These are phyloP conservation scores for Drosophila pruinosa DNA, from an alignment of 1,140 invertebrate species.

Conservation along the genomic window DNA sequence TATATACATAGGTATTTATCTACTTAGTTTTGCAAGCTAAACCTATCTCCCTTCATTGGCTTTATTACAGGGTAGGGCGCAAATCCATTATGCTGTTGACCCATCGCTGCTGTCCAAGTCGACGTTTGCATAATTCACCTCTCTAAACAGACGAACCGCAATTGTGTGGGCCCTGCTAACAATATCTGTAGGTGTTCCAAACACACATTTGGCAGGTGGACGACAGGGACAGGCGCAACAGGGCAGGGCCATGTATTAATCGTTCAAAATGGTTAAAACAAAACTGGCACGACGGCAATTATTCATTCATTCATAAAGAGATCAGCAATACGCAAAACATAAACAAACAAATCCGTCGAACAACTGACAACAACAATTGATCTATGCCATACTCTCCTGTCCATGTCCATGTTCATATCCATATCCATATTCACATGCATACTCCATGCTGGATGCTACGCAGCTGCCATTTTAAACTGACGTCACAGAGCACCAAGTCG, in stretches of 20 bases:
- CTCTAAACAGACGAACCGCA: conserved; percentile 2
- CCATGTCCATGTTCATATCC: conserved; percentile 11
- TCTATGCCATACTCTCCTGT: conserved; percentile 48
- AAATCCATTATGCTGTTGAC: conserved; percentile 23
- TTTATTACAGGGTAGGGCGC: background rate
- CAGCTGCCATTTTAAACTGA: conserved; percentile 16
- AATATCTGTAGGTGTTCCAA: background rate
- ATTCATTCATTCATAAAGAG: conserved; percentile 79
- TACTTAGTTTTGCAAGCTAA: too few relatives aligned
- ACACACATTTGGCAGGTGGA: conserved; percentile 8
- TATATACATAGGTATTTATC: too few relatives aligned
- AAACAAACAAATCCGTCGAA: conserved; percentile 68
- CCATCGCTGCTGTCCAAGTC: conserved; percentile 25
- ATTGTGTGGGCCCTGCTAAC: background rate
- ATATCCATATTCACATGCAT: background rate
- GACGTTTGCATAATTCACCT: conserved; percentile 62
- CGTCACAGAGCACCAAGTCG: conserved; percentile 34
- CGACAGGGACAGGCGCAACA: background rate
- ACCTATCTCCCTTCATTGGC: background rate
- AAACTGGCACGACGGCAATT: conserved; percentile 56
- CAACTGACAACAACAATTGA: conserved; percentile 71
- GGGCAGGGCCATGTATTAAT: conserved; percentile 46
- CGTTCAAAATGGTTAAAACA: conserved; percentile 53
- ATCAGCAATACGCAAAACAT: conserved; percentile 54
- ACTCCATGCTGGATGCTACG: conserved; percentile 16